Percentiles rank a stretch among this genome's conserved stretches.
Evolutionary conservation across 1,140 invertebrate species (phyloP).

Genomic region (Mercenaria mercenaria): DNA sequence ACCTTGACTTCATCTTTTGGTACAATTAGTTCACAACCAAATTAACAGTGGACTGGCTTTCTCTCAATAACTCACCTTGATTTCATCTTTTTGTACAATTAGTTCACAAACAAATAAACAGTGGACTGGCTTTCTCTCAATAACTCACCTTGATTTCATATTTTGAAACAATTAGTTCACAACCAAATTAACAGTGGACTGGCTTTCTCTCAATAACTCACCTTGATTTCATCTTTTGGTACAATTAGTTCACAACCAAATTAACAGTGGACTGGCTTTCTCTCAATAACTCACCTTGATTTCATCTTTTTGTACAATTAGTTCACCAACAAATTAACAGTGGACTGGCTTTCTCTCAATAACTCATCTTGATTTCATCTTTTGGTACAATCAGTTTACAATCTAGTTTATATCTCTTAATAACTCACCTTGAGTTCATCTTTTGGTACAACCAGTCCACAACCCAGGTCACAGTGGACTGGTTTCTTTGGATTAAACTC

Average conservation of each 20-base stretch:
- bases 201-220: slow-evolving; percentile 97
- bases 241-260: slow-evolving; percentile 95
- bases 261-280: slow-evolving; percentile 95
- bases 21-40: slow-evolving; percentile 96
- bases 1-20: slow-evolving; percentile 97
- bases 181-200: slow-evolving; percentile 96
- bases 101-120: slow-evolving; percentile 97
- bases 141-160: slow-evolving; percentile 97
- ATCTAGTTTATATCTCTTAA: slow-evolving; percentile 88
- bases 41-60: slow-evolving; percentile 96
- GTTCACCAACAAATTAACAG: no score
- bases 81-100: slow-evolving; percentile 96
- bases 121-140: slow-evolving; percentile 95
- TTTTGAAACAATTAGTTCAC: slow-evolving; percentile 96
- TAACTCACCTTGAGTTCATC: slow-evolving; percentile 92
- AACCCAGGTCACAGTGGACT: slow-evolving; percentile 96
- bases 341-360: no score
- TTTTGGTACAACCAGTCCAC: slow-evolving; percentile 97
- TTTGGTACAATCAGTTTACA: no score
- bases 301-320: no score
- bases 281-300: slow-evolving; percentile 90
- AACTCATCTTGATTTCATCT: no score
- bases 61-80: slow-evolving; percentile 98
- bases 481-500: slow-evolving; percentile 97
- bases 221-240: slow-evolving; percentile 96